Conservation (phyloP, 2,797 vertebrate genomes). For the Coreius guichenoti region DNA sequence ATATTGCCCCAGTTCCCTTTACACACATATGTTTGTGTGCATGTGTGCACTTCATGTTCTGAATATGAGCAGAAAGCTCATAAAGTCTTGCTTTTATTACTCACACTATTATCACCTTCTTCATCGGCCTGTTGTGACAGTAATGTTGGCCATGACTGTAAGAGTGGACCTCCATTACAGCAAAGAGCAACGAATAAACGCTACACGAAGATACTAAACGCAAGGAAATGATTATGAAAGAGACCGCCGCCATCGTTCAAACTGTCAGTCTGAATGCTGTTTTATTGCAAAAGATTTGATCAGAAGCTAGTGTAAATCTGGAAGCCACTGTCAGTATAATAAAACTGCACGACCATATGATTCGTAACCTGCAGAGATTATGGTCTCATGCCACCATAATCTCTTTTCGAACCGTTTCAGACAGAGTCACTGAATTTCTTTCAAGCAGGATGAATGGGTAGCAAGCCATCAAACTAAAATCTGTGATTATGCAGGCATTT, state of each 20-base stretch:
- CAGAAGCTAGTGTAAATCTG: conserved; percentile 14
- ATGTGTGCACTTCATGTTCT: neutral
- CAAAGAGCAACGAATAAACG: neutral
- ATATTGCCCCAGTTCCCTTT: neutral
- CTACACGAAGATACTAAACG: neutral
- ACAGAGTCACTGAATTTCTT: neutral
- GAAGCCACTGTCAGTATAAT: conserved; percentile 3
- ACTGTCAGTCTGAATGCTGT: neutral
- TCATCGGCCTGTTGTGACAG: neutral
- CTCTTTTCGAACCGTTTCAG: neutral
- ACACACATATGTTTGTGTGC: neutral
- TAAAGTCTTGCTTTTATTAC: conserved; percentile 7
- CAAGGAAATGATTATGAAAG: neutral
- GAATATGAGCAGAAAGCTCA: conserved; percentile 1
- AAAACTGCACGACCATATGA: neutral
- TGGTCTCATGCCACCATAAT: conserved; percentile 19
- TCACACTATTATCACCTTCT: neutral
- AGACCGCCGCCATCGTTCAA: neutral
- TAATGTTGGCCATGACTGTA: neutral
- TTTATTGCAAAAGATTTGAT: conserved; percentile 25
- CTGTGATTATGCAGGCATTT: neutral
- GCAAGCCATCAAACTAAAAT: neutral
- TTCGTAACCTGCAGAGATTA: conserved; percentile 18
- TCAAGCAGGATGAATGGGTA: neutral
- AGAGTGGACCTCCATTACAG: conserved; percentile 13